A percentile compares a stretch with the other conserved stretches of the same genome.
phyloP scores from a whole-genome alignment of 2,113 vertebrate species.

The Zingel zingel region DNA sequence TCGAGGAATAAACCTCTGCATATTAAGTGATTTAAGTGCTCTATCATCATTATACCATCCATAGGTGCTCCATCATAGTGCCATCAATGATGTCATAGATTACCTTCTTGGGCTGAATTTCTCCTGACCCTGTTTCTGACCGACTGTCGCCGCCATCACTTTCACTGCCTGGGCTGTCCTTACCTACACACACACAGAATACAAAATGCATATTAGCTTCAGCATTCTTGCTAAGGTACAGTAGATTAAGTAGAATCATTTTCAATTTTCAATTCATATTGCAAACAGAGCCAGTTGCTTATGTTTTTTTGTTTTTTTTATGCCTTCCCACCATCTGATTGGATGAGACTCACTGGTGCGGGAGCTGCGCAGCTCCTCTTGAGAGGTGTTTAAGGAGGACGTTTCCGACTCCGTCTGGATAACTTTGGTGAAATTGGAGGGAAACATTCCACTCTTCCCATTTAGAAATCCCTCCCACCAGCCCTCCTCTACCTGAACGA shows the following conservation, averaged over 20 bases:
- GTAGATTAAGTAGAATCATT: background rate
- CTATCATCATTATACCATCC: too few species aligned
- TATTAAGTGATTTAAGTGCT: too few species aligned
- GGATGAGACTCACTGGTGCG: slow-evolving; percentile 89
- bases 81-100: background rate
- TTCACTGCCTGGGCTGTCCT: slow-evolving; percentile 95
- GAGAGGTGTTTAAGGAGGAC: slow-evolving; percentile 85
- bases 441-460: slow-evolving; percentile 97
- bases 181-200: slow-evolving; percentile 81
- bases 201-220: background rate
- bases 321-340: background rate
- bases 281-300: background rate
- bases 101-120: slow-evolving; percentile 95
- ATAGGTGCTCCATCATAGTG: slow-evolving; percentile 3
- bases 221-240: background rate
- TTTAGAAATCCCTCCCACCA: slow-evolving; percentile 97
- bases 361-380: slow-evolving; percentile 88
- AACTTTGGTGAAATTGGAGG: slow-evolving; percentile 98
- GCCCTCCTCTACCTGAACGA: slow-evolving; percentile 94
- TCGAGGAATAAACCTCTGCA: too few species aligned
- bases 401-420: slow-evolving; percentile 83
- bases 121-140: slow-evolving; percentile 90
- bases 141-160: slow-evolving; percentile 94
- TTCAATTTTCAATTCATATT: background rate
- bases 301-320: background rate